Evolutionary conservation across 2,797 vertebrate genomes (phyloP), one percentile per base, ranked within the genome.

Genomic region (Melanogrammus aeglefinus): DNA sequence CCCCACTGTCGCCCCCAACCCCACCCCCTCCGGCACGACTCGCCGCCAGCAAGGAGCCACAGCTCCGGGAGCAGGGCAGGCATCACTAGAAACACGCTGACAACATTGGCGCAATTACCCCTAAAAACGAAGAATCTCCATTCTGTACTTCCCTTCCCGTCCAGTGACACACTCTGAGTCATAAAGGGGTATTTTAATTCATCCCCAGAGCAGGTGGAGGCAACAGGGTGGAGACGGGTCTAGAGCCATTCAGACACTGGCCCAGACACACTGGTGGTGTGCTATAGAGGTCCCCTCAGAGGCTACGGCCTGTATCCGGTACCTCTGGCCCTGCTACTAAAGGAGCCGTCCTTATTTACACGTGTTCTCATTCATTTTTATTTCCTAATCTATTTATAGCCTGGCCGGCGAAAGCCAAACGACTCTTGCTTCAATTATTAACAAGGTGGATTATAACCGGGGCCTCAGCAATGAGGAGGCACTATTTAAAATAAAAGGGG

Each of bases 41-140:
- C 92, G 90, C 92, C 90, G 93, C 91, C 91, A 85, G 93, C 91
- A 90, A 85, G 85, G 87, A 91, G 82, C 91, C 88, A 91, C 83
- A 85, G 88, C 92, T 92, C 91, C 38, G 10, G 38, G 38, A 78
- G 74, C 91, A 94, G 91, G 91, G 83, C 82, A 90, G 84, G 87
- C 89, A 90, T 92, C 88, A 91, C 90, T 83, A 1, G 57, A 13
- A 73, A 82, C 87, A 89, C 85, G 82, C 75, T 84, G 86, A 88
- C 85, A 91, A 89, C 86, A 84, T 83, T 80, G 77, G 88, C 31
- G 69, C 88, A 92, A 92, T 91, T 93, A 93, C 87, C 85, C 82
- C 76, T 75, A 29, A 14, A 71, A 10, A 36, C 35, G 6, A 36
- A 86, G 89, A 86, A 86, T 82, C 83, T 83, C 75, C 79, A 80